These are phyloP conservation scores for Mustela lutreola DNA, from an alignment of 2,113 vertebrate species.

Conservation along the genomic window DNA sequence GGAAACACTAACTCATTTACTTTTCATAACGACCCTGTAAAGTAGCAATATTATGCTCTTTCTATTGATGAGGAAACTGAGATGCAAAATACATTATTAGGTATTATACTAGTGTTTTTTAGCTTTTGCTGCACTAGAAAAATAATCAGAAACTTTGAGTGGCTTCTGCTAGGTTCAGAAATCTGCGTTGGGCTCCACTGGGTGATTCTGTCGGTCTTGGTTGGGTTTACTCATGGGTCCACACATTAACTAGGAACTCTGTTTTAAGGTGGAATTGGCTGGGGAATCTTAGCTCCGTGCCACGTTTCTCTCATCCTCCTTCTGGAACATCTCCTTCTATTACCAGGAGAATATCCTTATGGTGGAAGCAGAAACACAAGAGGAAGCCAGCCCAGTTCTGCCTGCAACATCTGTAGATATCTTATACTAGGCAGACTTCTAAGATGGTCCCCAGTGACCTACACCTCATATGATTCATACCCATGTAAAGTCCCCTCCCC, in stretches of 20 bases:
- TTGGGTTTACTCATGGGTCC: background rate
- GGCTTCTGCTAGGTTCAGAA: background rate
- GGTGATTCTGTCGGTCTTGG: background rate
- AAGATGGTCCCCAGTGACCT: background rate
- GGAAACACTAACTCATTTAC: background rate
- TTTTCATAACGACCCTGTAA: background rate
- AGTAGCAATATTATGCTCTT: background rate
- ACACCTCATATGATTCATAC: background rate
- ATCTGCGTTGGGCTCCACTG: background rate
- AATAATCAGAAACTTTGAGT: background rate
- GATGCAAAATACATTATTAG: background rate
- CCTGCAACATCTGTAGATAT: background rate
- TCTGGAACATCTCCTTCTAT: background rate
- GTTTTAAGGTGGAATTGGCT: background rate
- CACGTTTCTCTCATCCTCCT: background rate
- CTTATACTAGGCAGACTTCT: background rate
- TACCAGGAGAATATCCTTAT: background rate
- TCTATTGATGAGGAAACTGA: background rate
- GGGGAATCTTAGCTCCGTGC: background rate
- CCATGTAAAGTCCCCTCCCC: background rate
- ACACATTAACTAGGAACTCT: background rate
- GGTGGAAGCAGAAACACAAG: background rate
- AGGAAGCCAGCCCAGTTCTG: background rate
- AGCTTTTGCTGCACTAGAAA: background rate
- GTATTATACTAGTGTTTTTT: background rate